These are phyloP conservation scores for Altica lythri DNA, from an alignment of 2,888 invertebrate species.

Conservation along the genomic window DNA sequence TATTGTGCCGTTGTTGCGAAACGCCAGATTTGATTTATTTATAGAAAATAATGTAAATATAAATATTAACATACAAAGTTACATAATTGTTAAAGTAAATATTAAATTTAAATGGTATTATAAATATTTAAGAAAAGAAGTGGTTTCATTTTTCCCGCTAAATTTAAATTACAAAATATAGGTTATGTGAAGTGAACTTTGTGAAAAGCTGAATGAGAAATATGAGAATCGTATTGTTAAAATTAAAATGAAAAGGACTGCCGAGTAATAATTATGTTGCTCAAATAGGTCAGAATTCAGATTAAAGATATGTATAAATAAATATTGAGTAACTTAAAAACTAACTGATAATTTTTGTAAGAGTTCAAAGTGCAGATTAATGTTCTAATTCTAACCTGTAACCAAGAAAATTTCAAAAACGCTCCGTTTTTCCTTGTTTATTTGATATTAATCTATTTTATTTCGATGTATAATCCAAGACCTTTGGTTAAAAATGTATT, in stretches of 20 bases:
- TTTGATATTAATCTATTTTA: constrained; percentile 34
- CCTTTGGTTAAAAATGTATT: constrained; percentile 49
- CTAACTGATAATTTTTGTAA: constrained; percentile 33
- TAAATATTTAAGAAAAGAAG: constrained; percentile 22
- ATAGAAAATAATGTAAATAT: constrained; percentile 24
- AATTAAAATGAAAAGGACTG: constrained; percentile 9
- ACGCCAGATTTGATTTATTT: constrained; percentile 21
- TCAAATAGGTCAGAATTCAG: constrained; percentile 30
- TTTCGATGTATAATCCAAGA: constrained; percentile 51
- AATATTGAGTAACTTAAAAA: constrained; percentile 25
- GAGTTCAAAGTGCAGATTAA: constrained; percentile 44
- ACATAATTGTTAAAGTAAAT: constrained; percentile 26
- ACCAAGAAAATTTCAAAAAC: constrained; percentile 24
- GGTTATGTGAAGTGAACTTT: constrained; percentile 24
- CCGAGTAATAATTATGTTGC: constrained; percentile 24
- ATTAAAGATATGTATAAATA: constrained; percentile 33
- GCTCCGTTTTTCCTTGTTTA: constrained; percentile 31
- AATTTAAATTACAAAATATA: constrained; percentile 10
- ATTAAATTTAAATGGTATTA: constrained; percentile 21
- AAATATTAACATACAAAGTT: constrained; percentile 18
- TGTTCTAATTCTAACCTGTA: constrained; percentile 46
- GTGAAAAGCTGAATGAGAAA: too few species aligned
- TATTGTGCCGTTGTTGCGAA: constrained; percentile 30
- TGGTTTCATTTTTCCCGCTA: constrained; percentile 21
- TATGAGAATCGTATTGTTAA: too few species aligned